Evolutionary conservation across 2,113 vertebrate genomes (phyloP).

Genomic region (Loxodonta africana): DNA sequence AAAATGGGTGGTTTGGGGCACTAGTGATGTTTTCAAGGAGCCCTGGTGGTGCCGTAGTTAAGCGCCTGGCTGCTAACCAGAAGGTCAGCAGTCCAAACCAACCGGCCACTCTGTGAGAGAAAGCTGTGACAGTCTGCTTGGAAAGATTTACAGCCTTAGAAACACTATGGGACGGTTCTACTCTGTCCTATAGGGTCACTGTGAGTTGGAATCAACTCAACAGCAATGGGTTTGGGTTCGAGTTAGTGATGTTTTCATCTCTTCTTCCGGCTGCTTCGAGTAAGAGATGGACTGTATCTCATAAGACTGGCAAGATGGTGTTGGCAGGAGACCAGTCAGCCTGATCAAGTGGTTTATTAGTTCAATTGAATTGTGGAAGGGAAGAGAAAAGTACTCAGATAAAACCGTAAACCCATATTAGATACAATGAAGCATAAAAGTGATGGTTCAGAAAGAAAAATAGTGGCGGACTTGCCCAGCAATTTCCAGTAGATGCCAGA

Average conservation of each 20-base stretch:
- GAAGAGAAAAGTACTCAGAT: constrained; percentile 70
- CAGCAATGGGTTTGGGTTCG: too few species aligned
- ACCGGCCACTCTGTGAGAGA: too few species aligned
- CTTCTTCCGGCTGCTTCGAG: constrained; percentile 68
- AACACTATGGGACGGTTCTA: too few species aligned
- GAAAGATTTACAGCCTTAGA: too few species aligned
- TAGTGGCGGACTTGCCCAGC: constrained; percentile 1
- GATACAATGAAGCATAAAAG: constrained; percentile 68
- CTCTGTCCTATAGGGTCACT: too few species aligned
- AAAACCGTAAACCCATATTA: constrained; percentile 72
- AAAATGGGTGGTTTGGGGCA: constrained; percentile 77
- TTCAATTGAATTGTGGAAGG: constrained; percentile 79
- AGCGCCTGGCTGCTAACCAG: too few species aligned
- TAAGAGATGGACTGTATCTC: constrained; percentile 72
- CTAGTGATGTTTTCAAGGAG: constrained; percentile 66
- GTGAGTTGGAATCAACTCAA: too few species aligned
- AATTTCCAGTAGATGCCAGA: constrained; percentile 57
- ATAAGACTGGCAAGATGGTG: constrained; percentile 74
- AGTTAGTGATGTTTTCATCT: constrained; percentile 75
- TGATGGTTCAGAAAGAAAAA: constrained; percentile 67
- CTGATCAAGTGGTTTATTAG: constrained; percentile 81
- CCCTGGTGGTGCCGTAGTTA: too few species aligned
- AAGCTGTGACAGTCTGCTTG: too few species aligned
- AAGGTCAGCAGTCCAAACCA: too few species aligned
- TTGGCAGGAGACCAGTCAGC: constrained; percentile 75